Evolutionary conservation across 2,888 invertebrate genomes (phyloP), one percentile per base, ranked within the genome.

Genomic region (Ectemnius continuus): DNA sequence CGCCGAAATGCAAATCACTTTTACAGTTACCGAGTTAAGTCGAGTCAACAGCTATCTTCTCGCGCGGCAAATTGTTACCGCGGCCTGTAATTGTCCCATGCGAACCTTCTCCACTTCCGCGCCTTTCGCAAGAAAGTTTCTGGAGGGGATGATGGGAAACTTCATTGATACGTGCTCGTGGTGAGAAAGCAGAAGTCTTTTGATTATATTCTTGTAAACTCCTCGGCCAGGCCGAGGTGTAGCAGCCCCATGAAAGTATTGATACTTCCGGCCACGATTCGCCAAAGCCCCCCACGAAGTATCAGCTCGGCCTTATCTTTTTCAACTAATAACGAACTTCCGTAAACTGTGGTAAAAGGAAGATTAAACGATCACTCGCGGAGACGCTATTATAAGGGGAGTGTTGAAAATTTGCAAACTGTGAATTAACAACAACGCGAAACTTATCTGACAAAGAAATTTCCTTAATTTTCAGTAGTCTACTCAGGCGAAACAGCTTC

Each of bases 281-380:
- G 56, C 28, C 36, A 59, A 52, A 60, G 65, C 56, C 23, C 36
- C n/a, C 18, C n/a, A n/a, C 36, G 1, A 36, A 36, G 36, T 36
- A 36, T 36, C 11, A 36, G 8, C 36, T 11, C 36, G 36, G 8
- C 36, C 8, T 36, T 36, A 20, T 62, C 61, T 61, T 52, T 52
- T 47, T 20, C 56, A 70, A 70, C 70, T 70, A 70, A 70, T 70
- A 65, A 60, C 52, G 45, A 70, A 70, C 64, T 63, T 63, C 26
- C 14, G 11, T 26, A 6, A 48, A 46, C 11, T 13, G 60, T 46
- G 36, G 52, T 47, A 16, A 59, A 11, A 16, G 28, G 6, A 20
- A 16, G 6, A 36, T 46, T 14, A 63, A 56, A 56, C 45, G 61
- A 69, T 62, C 63, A 45, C 48, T 52, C 28, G 20, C 28, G 18